These are phyloP conservation scores for Osmoderma eremita DNA, from an alignment of 2,888 invertebrate species.

Conservation along the genomic window DNA sequence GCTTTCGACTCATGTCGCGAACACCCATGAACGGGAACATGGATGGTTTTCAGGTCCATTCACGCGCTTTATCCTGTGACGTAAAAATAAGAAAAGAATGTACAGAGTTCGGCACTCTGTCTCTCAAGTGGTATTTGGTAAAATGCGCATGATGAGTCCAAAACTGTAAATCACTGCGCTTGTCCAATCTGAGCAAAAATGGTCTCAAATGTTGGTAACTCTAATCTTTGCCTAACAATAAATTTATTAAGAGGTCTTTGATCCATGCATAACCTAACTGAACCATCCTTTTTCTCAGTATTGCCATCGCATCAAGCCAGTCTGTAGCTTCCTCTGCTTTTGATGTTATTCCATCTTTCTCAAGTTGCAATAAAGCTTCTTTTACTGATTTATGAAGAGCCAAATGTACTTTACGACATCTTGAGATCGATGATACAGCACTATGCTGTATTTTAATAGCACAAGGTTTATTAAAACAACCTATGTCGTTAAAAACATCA, in stretches of 20 bases:
- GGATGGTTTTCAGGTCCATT: too few species aligned
- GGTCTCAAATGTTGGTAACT: background rate
- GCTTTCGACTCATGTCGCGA: too few species aligned
- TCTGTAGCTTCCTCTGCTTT: conserved; percentile 1
- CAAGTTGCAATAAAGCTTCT: background rate
- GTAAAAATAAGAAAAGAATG: too few species aligned
- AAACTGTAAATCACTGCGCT: too few species aligned
- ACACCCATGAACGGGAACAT: too few species aligned
- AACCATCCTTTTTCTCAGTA: background rate
- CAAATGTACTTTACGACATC: background rate
- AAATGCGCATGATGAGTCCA: too few species aligned
- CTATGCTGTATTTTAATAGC: background rate
- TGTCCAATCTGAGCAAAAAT: too few species aligned
- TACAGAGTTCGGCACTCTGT: too few species aligned
- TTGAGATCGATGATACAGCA: background rate
- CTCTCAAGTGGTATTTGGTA: too few species aligned
- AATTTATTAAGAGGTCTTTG: background rate
- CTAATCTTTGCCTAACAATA: background rate
- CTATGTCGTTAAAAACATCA: background rate
- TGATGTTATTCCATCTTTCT: background rate
- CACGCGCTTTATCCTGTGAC: too few species aligned
- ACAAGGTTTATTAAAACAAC: background rate
- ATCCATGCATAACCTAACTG: background rate
- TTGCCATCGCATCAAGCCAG: background rate
- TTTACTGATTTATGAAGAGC: background rate